Conservation (phyloP, 2,113 vertebrate genomes). For the Rattus rattus region DNA sequence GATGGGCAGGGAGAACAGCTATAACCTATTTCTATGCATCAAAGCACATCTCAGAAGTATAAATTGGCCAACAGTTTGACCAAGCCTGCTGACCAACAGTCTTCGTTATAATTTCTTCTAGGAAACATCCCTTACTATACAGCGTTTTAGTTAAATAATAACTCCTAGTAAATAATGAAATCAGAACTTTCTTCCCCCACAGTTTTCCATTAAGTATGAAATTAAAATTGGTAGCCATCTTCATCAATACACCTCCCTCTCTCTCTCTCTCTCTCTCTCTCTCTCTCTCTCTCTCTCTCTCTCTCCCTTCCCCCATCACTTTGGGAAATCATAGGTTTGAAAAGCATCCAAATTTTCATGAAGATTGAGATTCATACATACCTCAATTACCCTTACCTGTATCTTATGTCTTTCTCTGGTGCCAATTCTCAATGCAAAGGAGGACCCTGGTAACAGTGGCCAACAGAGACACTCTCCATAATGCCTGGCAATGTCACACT, state of each 20-base stretch:
- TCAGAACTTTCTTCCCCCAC: slow-evolving; percentile 26
- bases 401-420: slow-evolving; percentile 92
- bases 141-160: neutral
- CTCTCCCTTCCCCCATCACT: neutral
- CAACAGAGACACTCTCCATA: slow-evolving; percentile 91
- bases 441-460: slow-evolving; percentile 90
- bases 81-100: neutral
- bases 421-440: slow-evolving; percentile 90
- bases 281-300: neutral
- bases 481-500: slow-evolving; percentile 89
- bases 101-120: neutral
- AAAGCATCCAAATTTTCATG: neutral
- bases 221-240: slow-evolving; percentile 25
- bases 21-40: neutral
- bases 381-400: slow-evolving; percentile 85
- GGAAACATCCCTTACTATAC: neutral
- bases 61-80: neutral
- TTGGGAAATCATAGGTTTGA: neutral
- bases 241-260: neutral
- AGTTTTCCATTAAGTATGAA: neutral
- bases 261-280: neutral
- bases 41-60: neutral
- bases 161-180: neutral
- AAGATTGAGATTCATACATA: neutral
- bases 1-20: neutral